Evolutionary conservation across 1,140 invertebrate genomes (phyloP), one percentile per base, ranked within the genome.

Genomic region (Mylabris phalerata): DNA sequence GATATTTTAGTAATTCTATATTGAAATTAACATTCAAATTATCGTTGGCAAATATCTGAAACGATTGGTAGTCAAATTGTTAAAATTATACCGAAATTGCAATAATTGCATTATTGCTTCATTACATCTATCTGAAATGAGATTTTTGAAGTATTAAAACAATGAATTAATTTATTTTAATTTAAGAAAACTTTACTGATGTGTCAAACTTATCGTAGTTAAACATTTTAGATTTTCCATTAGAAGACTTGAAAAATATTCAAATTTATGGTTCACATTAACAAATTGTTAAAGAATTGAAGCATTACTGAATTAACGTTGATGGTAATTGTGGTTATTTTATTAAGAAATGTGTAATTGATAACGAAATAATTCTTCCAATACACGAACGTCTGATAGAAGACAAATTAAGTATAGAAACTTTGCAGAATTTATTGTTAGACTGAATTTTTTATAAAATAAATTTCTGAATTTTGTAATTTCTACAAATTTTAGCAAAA

Each of bases 141-240:
- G 79, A n/a, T 67, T 83, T 2, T 19, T 19, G 1, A 19, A 40
- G 70, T 65, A 75, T 79, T 13, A 13, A 13, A 13, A 13, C 13
- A 13, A 13, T 13, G 13, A 13, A 13, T 13, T 13, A 0, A 13
- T 13, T 13, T 13, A 13, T 13, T 13, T 13, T 13, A 13, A 13
- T 13, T 13, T 13, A 13, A 1, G 13, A 13, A 13, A 0, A 76
- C 19, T 19, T 19, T 19, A 19, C 19, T 19, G 19, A 19, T 84
- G 77, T 79, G 76, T 55, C 60, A 62, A 24, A 82, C 74, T 3
- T 84, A 81, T 63, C 80, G 71, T 66, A 82, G 76, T 54, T 79
- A 77, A 69, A 72, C 19, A 75, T 42, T n/a, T 64, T 80, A 9
- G 69, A 64, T 1, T 80, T 78, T 55, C 80, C 81, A 0, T 48